Conservation (phyloP, 2,888 invertebrate genomes). For the Eupithecia exiguata region DNA sequence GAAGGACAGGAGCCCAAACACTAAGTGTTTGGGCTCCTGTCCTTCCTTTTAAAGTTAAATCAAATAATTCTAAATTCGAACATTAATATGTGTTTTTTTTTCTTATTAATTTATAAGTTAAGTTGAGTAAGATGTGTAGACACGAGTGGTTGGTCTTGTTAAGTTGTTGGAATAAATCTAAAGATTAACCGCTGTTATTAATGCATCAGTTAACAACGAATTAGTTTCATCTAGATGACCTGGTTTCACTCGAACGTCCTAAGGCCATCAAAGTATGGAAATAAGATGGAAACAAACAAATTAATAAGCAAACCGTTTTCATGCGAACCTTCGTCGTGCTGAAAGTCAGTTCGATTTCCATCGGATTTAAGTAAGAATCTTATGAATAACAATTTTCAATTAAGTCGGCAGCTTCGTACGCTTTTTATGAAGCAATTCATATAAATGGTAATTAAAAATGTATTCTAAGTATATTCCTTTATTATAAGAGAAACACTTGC, state of each 20-base stretch:
- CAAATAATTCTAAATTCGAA: too few species aligned
- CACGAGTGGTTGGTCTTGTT: too few species aligned
- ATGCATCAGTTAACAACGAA: not conserved
- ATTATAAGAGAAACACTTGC: not conserved
- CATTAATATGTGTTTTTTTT: too few species aligned
- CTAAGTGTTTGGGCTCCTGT: too few species aligned
- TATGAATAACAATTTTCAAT: slow-evolving; percentile 17
- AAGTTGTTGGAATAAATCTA: too few species aligned
- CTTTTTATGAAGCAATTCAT: not conserved
- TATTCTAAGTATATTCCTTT: not conserved
- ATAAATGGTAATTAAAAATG: not conserved
- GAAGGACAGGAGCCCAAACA: too few species aligned
- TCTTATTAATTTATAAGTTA: too few species aligned
- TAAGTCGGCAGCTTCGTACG: not conserved
- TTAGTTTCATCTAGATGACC: not conserved
- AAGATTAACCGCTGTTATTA: not conserved
- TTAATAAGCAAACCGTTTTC: slow-evolving; percentile 19
- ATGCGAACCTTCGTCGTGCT: slow-evolving; percentile 8
- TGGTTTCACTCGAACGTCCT: not conserved
- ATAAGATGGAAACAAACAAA: slow-evolving; percentile 24
- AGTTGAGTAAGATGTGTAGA: too few species aligned
- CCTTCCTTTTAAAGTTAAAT: too few species aligned
- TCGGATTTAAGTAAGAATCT: slow-evolving; percentile 13
- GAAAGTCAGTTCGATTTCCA: slow-evolving; percentile 23
- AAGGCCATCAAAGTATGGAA: slow-evolving; percentile 24